Evolutionary conservation across 2,797 vertebrate genomes (phyloP).

Genomic region (Poecilia wingei): DNA sequence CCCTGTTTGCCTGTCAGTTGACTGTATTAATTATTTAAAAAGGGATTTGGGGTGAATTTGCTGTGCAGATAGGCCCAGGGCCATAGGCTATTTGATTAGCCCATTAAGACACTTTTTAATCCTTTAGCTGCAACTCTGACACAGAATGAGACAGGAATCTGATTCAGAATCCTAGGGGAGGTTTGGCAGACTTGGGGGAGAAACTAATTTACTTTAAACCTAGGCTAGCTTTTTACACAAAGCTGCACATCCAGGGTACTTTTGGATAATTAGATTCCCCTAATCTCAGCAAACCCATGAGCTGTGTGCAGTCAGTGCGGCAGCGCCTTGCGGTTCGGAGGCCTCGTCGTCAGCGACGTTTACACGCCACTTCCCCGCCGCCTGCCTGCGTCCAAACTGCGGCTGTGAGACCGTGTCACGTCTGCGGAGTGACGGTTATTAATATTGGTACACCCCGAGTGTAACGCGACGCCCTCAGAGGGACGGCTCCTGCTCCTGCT

Average conservation of each 20-base stretch:
- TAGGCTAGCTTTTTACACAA: constrained; percentile 22
- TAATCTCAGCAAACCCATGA: constrained; percentile 43
- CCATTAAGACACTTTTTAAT: constrained; percentile 35
- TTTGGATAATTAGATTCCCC: constrained; percentile 49
- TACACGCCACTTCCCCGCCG: constrained; percentile 36
- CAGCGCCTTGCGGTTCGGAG: constrained; percentile 35
- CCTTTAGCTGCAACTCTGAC: constrained; percentile 35
- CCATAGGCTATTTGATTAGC: constrained; percentile 42
- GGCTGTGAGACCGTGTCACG: constrained; percentile 58
- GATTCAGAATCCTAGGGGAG: constrained; percentile 18
- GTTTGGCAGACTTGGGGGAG: constrained; percentile 15
- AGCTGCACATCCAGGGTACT: constrained; percentile 20
- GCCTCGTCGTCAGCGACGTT: constrained; percentile 47
- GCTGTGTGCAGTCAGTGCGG: constrained; percentile 16
- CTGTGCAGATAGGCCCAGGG: constrained; percentile 42
- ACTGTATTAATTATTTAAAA: constrained; percentile 62
- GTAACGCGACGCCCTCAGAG: constrained; percentile 55
- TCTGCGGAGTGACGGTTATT: constrained; percentile 62
- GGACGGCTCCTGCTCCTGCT: constrained; percentile 34
- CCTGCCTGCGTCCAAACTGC: constrained; percentile 44
- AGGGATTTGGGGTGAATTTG: constrained; percentile 52
- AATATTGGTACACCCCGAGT: constrained; percentile 63
- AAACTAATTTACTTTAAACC: constrained; percentile 34
- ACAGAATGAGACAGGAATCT: constrained; percentile 35
- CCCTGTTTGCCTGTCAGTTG: constrained; percentile 44